Base-by-base conservation (phyloP, 1,140 invertebrate genomes). In the Drosophila chauvacae region DNA sequence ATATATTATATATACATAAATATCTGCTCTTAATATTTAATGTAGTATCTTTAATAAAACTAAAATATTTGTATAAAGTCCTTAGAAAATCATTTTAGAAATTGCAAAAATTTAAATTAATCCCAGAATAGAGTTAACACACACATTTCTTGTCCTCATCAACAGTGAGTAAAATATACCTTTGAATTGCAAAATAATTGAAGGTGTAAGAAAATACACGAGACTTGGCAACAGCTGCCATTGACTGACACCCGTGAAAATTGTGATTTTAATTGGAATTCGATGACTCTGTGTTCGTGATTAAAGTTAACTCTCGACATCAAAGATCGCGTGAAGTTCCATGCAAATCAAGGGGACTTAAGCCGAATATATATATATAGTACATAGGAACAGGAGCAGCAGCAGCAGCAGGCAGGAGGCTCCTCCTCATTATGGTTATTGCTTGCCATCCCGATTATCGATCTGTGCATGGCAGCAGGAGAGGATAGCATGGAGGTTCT, bases 181-280 rank as follows among this genome's bases (percentile, higher is more conserved):
- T 26, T 18, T 68, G 16, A 59, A 72, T 48, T 47, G 28, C 42
- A 59, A 72, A 72, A 71, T 71, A 72, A 72, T 71, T 70, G 13
- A 26, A 30, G 63, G 48, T 47, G 63, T 55, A 51, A 70, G 63
- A 45, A 35, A 44, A 56, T 48, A 35, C 44, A 28, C 23, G 18
- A n/a, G 23, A 16, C 37, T 30, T 44, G 60, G 50, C 82, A 81
- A 62, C 82, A 86, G 78, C 80, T 87, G 84, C 44, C 65, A 63
- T 80, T 84, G 85, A 87, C 72, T 80, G 84, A 84, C 80, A 66
- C 66, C 59, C 63, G 66, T 78, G 66, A 48, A 92, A 80, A 83
- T 77, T 83, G 60, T 50, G 62, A 81, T 91, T 88, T 88, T 88
- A 88, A 88, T 88, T 88, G 80, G 77, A 84, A 74, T 81, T 84